Conservation (phyloP, 2,113 vertebrate genomes). For the Pollimyrus isidori region DNA sequence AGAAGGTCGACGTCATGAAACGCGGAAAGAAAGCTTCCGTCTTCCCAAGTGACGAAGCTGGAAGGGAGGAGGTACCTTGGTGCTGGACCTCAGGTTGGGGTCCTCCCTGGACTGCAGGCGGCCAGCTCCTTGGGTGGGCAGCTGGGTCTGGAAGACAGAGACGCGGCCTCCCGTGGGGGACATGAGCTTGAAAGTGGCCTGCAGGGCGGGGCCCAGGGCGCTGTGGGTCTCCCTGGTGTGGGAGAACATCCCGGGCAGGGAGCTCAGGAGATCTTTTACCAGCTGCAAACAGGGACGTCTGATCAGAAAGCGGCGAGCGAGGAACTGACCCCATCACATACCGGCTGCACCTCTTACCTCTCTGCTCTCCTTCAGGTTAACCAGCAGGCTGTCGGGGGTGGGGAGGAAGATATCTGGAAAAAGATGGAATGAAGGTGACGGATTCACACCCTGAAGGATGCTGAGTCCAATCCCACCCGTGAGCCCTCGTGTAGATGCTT, state of each 20-base stretch:
- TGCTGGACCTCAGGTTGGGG: conserved; percentile 88
- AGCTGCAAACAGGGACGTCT: conserved; percentile 59
- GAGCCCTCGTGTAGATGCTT: neutral
- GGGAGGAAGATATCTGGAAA: conserved; percentile 86
- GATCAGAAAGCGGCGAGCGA: neutral
- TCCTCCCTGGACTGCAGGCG: conserved; percentile 86
- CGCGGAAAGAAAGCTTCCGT: neutral
- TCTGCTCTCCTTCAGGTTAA: conserved; percentile 88
- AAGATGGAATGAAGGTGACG: neutral
- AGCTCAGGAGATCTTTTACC: conserved; percentile 80
- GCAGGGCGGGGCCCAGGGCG: conserved; percentile 84
- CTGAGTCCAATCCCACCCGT: neutral
- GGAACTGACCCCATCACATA: neutral
- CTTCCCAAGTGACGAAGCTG: neutral
- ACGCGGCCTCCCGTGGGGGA: conserved; percentile 86
- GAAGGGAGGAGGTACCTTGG: conserved; percentile 64
- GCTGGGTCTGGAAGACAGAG: conserved; percentile 90
- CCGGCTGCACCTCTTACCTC: conserved; percentile 63
- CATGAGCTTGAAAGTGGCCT: conserved; percentile 93
- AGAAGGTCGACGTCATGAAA: neutral
- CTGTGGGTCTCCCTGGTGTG: conserved; percentile 87
- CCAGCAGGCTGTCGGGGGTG: conserved; percentile 86
- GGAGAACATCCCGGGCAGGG: conserved; percentile 82
- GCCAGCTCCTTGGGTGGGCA: conserved; percentile 82
- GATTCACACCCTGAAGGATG: neutral